These are phyloP conservation scores for Xenopus borealis DNA, from an alignment of 2,113 vertebrate species.

Conservation along the genomic window DNA sequence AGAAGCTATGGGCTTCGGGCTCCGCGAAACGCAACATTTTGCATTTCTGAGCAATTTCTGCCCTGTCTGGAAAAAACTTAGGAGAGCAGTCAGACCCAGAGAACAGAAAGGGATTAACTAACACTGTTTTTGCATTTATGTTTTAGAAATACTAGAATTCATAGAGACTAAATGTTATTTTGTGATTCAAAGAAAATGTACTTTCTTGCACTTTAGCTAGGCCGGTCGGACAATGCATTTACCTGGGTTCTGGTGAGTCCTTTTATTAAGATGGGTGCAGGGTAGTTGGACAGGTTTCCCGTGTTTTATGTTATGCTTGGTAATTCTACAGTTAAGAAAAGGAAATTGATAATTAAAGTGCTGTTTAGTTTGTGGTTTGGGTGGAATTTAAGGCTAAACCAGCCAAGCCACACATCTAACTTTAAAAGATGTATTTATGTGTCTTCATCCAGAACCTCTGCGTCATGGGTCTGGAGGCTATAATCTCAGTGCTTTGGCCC, in stretches of 20 bases:
- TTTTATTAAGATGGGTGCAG: conserved; percentile 8
- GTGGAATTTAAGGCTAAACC: conserved; percentile 35
- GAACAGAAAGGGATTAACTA: too few relatives aligned
- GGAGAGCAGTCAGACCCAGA: too few relatives aligned
- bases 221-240: neutral
- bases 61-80: too few relatives aligned
- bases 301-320: conserved; percentile 25
- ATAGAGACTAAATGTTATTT: too few relatives aligned
- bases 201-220: too few relatives aligned
- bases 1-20: too few relatives aligned
- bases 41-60: too few relatives aligned
- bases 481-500: neutral
- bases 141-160: too few relatives aligned
- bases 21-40: too few relatives aligned
- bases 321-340: conserved; percentile 34
- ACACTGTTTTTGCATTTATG: too few relatives aligned
- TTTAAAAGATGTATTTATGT: conserved; percentile 16
- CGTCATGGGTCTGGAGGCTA: conserved; percentile 24
- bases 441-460: conserved; percentile 17
- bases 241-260: neutral
- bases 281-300: conserved; percentile 39
- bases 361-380: conserved; percentile 45
- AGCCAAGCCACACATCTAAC: conserved; percentile 40
- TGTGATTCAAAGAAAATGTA: too few relatives aligned
- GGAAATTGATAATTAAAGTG: conserved; percentile 41